These are phyloP conservation scores for Eptesicus fuscus DNA, from an alignment of 2,113 vertebrate genomes.

Conservation along the genomic window DNA sequence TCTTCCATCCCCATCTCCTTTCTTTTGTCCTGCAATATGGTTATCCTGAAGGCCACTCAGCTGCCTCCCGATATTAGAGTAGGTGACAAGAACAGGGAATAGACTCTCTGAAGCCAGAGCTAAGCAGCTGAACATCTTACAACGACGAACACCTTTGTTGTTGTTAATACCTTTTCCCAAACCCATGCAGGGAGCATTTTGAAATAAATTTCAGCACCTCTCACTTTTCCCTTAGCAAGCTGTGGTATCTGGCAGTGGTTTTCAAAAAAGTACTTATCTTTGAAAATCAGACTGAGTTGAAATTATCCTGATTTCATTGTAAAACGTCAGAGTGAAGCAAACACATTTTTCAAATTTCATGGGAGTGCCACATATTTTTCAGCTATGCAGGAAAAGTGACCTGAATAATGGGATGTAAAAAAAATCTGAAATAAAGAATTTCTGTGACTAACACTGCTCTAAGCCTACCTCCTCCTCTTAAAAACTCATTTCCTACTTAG, in stretches of 20 bases:
- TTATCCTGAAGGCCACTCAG: background rate
- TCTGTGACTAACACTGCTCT: conserved; percentile 13
- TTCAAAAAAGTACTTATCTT: conserved; percentile 33
- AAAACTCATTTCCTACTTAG: conserved; percentile 7
- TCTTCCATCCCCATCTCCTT: conserved; percentile 21
- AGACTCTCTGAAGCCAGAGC: background rate
- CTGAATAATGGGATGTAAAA: conserved; percentile 32
- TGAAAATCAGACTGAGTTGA: conserved; percentile 36
- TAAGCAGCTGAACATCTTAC: background rate
- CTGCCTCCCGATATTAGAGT: background rate
- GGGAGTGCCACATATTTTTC: background rate
- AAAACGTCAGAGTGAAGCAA: background rate
- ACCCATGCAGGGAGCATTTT: background rate
- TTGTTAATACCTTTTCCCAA: background rate
- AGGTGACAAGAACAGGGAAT: background rate
- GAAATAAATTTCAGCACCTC: conserved; percentile 34
- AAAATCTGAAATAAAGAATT: conserved; percentile 42
- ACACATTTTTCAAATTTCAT: background rate
- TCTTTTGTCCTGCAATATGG: conserved; percentile 44
- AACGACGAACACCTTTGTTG: background rate
- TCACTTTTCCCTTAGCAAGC: background rate
- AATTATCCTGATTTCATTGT: conserved; percentile 6
- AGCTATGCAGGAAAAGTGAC: background rate
- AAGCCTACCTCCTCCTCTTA: background rate
- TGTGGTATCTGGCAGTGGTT: conserved; percentile 7